These are phyloP conservation scores for Ginglymostoma cirratum DNA, from an alignment of 2,113 vertebrate species.

Conservation along the genomic window DNA sequence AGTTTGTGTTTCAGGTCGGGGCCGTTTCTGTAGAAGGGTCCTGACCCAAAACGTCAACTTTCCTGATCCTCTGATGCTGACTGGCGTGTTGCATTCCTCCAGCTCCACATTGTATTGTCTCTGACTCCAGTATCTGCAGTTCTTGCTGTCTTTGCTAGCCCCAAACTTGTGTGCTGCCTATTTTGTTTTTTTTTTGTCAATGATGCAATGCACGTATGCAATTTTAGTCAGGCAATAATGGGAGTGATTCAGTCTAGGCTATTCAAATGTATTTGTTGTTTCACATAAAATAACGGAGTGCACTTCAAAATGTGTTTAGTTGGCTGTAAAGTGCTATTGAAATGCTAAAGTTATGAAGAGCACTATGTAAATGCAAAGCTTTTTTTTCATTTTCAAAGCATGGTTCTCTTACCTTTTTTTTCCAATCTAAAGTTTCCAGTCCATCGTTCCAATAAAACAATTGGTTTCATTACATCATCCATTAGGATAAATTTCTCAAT, in stretches of 20 bases:
- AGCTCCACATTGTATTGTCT: too few species aligned
- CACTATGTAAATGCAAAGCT: not conserved
- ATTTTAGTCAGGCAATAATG: not conserved
- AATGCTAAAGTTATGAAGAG: not conserved
- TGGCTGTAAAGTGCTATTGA: not conserved
- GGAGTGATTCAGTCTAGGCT: not conserved
- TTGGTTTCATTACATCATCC: not conserved
- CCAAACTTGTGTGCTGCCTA: not conserved
- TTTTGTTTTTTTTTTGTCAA: not conserved
- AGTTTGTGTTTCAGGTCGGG: too few species aligned
- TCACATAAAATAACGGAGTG: not conserved
- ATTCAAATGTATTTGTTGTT: not conserved
- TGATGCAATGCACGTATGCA: not conserved
- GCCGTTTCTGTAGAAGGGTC: too few species aligned
- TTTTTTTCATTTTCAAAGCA: not conserved
- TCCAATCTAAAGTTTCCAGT: not conserved
- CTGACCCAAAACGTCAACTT: too few species aligned
- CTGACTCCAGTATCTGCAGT: too few species aligned
- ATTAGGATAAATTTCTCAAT: not conserved
- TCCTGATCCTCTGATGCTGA: too few species aligned
- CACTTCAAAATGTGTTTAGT: not conserved
- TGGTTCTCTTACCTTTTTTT: not conserved
- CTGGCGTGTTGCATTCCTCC: too few species aligned
- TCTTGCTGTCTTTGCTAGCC: not conserved
- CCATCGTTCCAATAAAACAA: not conserved